Percentiles rank a stretch among this genome's conserved stretches.
phyloP scores from a whole-genome alignment of 2,797 vertebrate species.

The Leptatherina wallacei region DNA sequence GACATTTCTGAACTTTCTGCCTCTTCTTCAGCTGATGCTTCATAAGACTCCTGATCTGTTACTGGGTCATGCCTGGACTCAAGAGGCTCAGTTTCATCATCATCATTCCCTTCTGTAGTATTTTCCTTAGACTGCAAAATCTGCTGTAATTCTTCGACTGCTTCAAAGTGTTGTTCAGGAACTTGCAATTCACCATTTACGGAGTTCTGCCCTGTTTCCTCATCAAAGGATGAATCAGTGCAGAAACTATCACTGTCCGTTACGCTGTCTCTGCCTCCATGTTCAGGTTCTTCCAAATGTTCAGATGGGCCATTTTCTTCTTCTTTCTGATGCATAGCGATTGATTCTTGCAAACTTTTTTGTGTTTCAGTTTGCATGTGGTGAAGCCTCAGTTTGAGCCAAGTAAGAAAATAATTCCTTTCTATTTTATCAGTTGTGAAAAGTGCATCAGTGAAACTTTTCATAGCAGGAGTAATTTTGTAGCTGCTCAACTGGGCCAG shows the following conservation, averaged over 20 bases:
- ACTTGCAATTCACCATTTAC: conserved; percentile 5
- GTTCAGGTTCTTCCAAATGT: conserved; percentile 14
- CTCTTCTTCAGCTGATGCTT: not conserved
- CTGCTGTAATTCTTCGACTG: not conserved
- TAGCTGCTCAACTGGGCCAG: conserved; percentile 70
- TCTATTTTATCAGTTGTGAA: conserved; percentile 67
- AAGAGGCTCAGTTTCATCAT: not conserved
- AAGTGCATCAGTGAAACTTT: conserved; percentile 79
- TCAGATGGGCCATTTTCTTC: conserved; percentile 12
- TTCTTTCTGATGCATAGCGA: conserved; percentile 16
- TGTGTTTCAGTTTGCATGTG: conserved; percentile 60
- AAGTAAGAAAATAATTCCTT: conserved; percentile 84
- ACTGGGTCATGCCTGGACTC: not conserved
- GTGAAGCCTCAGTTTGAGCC: conserved; percentile 84
- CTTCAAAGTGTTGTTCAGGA: conserved; percentile 9
- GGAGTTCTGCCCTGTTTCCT: conserved; percentile 17
- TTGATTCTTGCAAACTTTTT: conserved; percentile 20
- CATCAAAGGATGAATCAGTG: conserved; percentile 53
- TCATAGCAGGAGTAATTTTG: conserved; percentile 77
- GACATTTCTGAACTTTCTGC: not conserved
- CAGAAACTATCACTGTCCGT: conserved; percentile 54
- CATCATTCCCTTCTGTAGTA: not conserved
- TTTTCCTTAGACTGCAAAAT: conserved; percentile 7
- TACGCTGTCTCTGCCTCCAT: conserved; percentile 1
- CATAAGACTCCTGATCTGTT: conserved; percentile 5